These are phyloP conservation scores for Sycobia sp. DNA, from an alignment of 1,140 invertebrate species.

Conservation along the genomic window DNA sequence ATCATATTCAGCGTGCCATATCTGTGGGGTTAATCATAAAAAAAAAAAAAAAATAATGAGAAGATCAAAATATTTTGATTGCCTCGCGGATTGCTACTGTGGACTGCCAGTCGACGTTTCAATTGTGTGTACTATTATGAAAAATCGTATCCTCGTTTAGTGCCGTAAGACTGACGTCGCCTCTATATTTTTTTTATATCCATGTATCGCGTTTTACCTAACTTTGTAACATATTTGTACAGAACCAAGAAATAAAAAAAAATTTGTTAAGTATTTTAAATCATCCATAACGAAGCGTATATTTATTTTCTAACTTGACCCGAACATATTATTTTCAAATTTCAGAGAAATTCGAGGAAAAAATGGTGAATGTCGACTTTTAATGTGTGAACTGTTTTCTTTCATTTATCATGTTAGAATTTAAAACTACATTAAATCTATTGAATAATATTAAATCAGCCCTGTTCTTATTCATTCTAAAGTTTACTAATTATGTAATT, in stretches of 20 bases:
- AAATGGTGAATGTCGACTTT: too few relatives aligned
- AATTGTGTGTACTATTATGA: constrained; percentile 26
- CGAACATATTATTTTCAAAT: too few relatives aligned
- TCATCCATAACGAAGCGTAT: neutral
- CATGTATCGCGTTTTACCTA: constrained; percentile 37
- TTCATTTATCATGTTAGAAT: too few relatives aligned
- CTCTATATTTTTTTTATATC: constrained; percentile 50
- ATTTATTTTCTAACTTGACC: too few relatives aligned
- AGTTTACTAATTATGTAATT: too few relatives aligned
- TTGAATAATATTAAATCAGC: too few relatives aligned
- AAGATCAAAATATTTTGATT: too few relatives aligned
- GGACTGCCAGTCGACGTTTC: constrained; percentile 27
- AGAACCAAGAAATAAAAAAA: constrained; percentile 44
- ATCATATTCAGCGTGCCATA: constrained; percentile 36
- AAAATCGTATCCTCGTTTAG: constrained; percentile 47
- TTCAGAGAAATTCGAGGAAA: too few relatives aligned
- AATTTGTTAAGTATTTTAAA: constrained; percentile 48
- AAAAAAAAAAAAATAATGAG: too few relatives aligned
- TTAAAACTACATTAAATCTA: too few relatives aligned
- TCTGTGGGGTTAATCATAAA: neutral
- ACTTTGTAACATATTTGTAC: constrained; percentile 54
- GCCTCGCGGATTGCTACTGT: neutral
- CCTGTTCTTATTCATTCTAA: too few relatives aligned
- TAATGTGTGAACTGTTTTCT: too few relatives aligned
- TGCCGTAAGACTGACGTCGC: constrained; percentile 54